Evolutionary conservation across 2,888 invertebrate genomes (phyloP), one percentile per base, ranked within the genome.

Genomic region (Drosophila austrosaltans): DNA sequence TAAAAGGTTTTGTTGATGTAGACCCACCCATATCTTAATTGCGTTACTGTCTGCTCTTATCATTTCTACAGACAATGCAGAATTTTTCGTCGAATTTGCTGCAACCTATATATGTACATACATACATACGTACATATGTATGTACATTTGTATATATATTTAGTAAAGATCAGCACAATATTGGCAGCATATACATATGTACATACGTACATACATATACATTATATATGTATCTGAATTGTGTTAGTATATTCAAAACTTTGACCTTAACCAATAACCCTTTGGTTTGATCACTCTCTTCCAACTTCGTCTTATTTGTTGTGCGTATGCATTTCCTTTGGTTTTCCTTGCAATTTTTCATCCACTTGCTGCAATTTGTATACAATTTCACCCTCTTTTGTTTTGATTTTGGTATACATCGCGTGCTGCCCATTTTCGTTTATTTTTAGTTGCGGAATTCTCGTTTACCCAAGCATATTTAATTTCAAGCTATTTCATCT

Each of bases 401-500:
- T 20, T 30, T 61, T 56, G 61, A 30, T 25, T 48, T 48, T 48
- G 10, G 39, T 36, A 30, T 69, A 32, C 67, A 70, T 73, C 78
- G 70, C 76, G 78, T 78, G 75, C 70, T 70, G 75, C 68, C 68
- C 62, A 44, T 65, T 64, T 62, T 82, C 78, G 78, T 82, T 85
- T 83, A 78, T 81, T 81, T 83, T 83, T 77, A 77, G 79, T 81
- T 63, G 72, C 66, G 68, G 75, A 83, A 77, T 83, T 83, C 66
- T 79, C 81, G 73, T 76, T 86, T 76, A 79, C 77, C 83, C 83
- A 77, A 83, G 64, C 71, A 78, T 86, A 83, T 83, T 72, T 76
- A 74, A 76, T 83, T 83, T 83, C 83, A 86, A 66, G 25, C 48
- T 48, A 10, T 48, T 48, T 12, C 48, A 48, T 48, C 48, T 48